Percentiles rank a stretch among this genome's conserved stretches.
These are phyloP conservation scores for Mactra quadrangularis DNA, from an alignment of 1,140 invertebrate genomes.

Conservation along the genomic window DNA sequence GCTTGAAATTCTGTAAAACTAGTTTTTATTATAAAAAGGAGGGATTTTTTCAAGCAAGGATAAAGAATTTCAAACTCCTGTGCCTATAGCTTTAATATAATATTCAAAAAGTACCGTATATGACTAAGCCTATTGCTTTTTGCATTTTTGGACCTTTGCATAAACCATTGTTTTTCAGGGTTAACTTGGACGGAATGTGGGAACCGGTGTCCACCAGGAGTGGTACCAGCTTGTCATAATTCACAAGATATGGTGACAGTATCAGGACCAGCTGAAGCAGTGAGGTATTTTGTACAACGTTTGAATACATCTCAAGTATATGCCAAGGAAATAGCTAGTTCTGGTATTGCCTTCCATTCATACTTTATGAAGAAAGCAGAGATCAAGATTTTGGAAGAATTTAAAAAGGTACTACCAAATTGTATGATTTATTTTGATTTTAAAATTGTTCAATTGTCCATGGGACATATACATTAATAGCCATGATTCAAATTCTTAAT, in stretches of 20 bases:
- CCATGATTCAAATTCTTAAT: not conserved
- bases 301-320: constrained; percentile 92
- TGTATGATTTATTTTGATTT: not conserved
- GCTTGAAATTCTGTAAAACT: no score
- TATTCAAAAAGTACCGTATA: no score
- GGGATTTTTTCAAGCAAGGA: no score
- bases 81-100: no score
- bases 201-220: constrained; percentile 89
- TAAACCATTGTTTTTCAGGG: no score
- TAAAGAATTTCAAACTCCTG: no score
- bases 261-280: constrained; percentile 91
- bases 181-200: constrained; percentile 94
- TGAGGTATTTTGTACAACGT: constrained; percentile 89
- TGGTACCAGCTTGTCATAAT: constrained; percentile 96
- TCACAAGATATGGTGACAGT: constrained; percentile 95
- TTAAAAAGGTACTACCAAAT: constrained; percentile 92
- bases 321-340: constrained; percentile 93
- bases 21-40: no score
- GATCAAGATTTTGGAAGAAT: constrained; percentile 89
- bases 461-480: not conserved
- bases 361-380: constrained; percentile 94
- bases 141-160: no score
- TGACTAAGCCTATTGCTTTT: no score
- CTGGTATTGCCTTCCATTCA: constrained; percentile 97
- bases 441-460: not conserved